A percentile compares a stretch with the other conserved stretches of the same genome.
Evolutionary conservation across 2,113 vertebrate species (phyloP).

Genomic region (Scortum barcoo): DNA sequence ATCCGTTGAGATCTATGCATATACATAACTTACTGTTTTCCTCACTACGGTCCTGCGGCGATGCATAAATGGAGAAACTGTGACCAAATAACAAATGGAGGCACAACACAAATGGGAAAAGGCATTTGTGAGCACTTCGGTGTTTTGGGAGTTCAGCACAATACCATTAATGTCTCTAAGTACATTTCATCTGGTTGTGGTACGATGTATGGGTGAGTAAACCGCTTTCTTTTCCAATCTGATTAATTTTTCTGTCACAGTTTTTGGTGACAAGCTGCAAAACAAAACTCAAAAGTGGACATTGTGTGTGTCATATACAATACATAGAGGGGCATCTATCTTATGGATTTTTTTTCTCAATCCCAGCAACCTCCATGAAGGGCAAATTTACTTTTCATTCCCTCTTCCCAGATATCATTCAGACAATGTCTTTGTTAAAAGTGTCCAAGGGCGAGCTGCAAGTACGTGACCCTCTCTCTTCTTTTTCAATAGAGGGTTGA

Average conservation of each 20-base stretch:
- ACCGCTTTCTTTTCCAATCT: background rate
- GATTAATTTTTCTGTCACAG: background rate
- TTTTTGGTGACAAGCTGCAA: background rate
- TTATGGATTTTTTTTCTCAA: background rate
- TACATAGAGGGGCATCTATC: too few relatives aligned
- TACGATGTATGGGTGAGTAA: background rate
- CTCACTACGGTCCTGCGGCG: background rate
- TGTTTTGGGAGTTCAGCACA: slow-evolving; percentile 1
- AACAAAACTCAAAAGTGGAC: background rate
- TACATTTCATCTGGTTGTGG: background rate
- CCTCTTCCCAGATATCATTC: slow-evolving; percentile 12
- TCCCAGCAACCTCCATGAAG: slow-evolving; percentile 19
- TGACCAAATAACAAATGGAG: background rate
- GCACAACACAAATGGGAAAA: background rate
- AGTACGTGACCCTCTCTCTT: slow-evolving; percentile 55
- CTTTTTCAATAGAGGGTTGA: slow-evolving; percentile 49
- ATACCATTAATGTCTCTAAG: background rate
- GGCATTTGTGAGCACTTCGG: background rate
- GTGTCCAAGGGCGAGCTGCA: slow-evolving; percentile 55
- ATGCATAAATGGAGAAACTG: background rate
- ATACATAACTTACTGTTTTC: background rate
- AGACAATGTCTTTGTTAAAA: slow-evolving; percentile 59
- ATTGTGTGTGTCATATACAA: background rate
- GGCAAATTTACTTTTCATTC: slow-evolving; percentile 8
- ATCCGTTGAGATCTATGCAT: background rate